These are phyloP conservation scores for Pseudois nayaur DNA, from an alignment of 2,113 vertebrate species.

Conservation along the genomic window DNA sequence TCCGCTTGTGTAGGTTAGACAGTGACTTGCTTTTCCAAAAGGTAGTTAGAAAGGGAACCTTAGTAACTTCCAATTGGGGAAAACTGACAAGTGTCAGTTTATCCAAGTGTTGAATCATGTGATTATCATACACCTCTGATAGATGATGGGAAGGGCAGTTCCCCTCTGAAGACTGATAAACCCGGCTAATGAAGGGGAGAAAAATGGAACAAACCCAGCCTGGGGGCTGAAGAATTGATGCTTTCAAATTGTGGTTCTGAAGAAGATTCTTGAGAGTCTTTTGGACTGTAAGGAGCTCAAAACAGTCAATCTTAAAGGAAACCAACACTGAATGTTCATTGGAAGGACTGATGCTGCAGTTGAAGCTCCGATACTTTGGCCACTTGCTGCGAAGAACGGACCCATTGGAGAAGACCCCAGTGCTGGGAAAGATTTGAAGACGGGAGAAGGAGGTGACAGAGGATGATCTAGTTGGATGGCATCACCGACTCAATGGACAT, in stretches of 20 bases:
- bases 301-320: background rate
- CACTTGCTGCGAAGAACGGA: fast-evolving
- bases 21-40: background rate
- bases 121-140: background rate
- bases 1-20: background rate
- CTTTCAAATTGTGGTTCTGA: background rate
- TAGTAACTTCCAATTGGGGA: background rate
- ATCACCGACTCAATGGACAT: background rate
- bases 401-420: background rate
- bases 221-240: background rate
- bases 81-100: background rate
- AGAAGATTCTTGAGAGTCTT: background rate
- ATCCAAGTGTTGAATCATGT: background rate
- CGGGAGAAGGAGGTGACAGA: background rate
- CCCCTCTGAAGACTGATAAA: background rate
- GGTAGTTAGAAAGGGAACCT: background rate
- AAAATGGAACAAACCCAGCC: background rate
- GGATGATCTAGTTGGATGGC: background rate
- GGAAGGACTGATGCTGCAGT: background rate
- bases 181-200: background rate
- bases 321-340: background rate
- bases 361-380: background rate
- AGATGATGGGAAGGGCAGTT: background rate
- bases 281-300: background rate
- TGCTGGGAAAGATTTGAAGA: background rate